Evolutionary conservation across 2,797 vertebrate species (phyloP), one percentile per base, ranked within the genome.

Genomic region (Microctenopoma steveboyesi): DNA sequence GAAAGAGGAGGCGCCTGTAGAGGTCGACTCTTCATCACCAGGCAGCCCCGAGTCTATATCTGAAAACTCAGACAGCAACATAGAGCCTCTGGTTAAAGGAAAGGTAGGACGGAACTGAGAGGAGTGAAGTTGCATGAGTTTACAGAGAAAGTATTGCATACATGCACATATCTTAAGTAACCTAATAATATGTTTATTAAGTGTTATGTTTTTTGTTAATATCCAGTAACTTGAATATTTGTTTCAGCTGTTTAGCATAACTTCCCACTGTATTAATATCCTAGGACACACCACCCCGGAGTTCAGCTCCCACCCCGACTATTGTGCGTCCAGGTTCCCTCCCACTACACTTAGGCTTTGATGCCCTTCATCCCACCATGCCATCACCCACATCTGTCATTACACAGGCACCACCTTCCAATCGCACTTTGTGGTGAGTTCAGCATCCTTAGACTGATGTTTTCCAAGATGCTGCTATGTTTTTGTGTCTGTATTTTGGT

Each of bases 361-460:
- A 99, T 61, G 90, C 94, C 40, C 90, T 98, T 66, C 97, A 97
- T 39, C 95, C 97, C 70, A 97, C 97, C 7, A 95, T 99, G 93
- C 97, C 97, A 0, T 99, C 97, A 30, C 97, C 98, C 48, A 99
- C 98, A 50, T 99, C 98, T 0, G 98, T 99, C 91, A 99, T 99
- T 91, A 99, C 98, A 75, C 98, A 98, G 87, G 94, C 98, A 0
- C 98, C 98, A 30, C 97, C 98, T 62, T 95, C 98, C 87, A 97
- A 95, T 94, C 92, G 98, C n/a, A 96, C 96, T 57, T 94, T 99
- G 8, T 94, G 96, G 98, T 99, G 88, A 96, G 92, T 48, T 52
- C 53, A 18, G 2, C 0, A 40, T 56, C 10, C 27, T 25, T 22
- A 3, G 27, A 7, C 33, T 62, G 25, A 51, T 14, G 30, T 47